These are phyloP conservation scores for Eupleurogrammus muticus DNA, from an alignment of 2,797 vertebrate genomes.

Conservation along the genomic window DNA sequence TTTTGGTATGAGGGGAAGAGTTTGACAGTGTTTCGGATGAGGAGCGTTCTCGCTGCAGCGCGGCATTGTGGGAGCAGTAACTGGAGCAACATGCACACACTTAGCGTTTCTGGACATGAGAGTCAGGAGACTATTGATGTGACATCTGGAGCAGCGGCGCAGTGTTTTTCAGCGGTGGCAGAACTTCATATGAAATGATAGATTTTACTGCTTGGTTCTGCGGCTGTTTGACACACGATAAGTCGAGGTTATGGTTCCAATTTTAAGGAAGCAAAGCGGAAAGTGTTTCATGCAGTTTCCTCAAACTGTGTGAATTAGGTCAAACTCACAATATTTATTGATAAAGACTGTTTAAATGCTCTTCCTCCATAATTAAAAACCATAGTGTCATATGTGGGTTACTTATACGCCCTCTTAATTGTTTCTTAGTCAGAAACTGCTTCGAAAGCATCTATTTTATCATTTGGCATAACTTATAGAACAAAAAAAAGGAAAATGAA, in stretches of 20 bases:
- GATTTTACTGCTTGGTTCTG: conserved; percentile 48
- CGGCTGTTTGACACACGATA: conserved; percentile 39
- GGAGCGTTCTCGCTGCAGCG: conserved; percentile 65
- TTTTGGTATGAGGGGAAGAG: conserved; percentile 71
- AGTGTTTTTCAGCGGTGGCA: conserved; percentile 41
- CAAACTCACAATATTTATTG: conserved; percentile 60
- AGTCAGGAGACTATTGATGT: conserved; percentile 27
- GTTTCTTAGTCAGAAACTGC: conserved; percentile 74
- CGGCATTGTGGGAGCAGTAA: conserved; percentile 40
- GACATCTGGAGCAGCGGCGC: conserved; percentile 53
- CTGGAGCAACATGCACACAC: conserved; percentile 42
- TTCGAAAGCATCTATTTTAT: conserved; percentile 80
- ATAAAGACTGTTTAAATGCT: conserved; percentile 68
- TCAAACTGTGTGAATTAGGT: conserved; percentile 71
- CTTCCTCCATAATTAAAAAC: conserved; percentile 71
- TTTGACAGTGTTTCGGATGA: conserved; percentile 78
- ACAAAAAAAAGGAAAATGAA: conserved; percentile 71
- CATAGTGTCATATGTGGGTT: conserved; percentile 50
- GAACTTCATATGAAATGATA: conserved; percentile 55
- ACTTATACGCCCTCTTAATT: conserved; percentile 65
- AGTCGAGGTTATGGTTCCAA: conserved; percentile 45
- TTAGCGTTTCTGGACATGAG: conserved; percentile 16
- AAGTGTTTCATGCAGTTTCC: conserved; percentile 52
- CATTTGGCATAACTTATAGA: conserved; percentile 73
- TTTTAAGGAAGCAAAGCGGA: conserved; percentile 52